Evolutionary conservation across 1,140 invertebrate species (phyloP).

Genomic region (Drosophila arizonae): DNA sequence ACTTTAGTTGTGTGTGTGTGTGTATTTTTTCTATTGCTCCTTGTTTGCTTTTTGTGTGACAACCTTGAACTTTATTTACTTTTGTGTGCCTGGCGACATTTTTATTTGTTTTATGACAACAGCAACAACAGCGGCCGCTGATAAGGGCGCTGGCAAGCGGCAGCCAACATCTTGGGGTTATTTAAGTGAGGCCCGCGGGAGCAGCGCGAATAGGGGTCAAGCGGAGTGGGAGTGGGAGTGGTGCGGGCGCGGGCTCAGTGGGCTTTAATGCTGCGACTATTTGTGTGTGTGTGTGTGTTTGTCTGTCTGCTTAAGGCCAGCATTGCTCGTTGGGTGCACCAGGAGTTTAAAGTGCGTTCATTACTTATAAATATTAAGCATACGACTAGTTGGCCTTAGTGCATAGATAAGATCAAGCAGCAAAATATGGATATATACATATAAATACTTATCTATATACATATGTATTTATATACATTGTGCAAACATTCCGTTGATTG

Average conservation of each 20-base stretch:
- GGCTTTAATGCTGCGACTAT: conserved; percentile 27
- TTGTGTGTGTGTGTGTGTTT: not conserved
- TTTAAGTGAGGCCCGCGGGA: conserved; percentile 48
- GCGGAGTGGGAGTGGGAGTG: not conserved
- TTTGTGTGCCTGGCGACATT: conserved; percentile 73
- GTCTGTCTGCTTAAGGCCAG: not conserved
- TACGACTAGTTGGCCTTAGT: conserved; percentile 16
- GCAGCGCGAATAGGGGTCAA: conserved; percentile 8
- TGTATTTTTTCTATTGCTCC: not conserved
- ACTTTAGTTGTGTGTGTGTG: conserved; percentile 20
- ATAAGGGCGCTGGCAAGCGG: conserved; percentile 48
- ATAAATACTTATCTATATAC: not conserved
- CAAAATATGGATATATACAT: not conserved
- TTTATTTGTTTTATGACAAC: conserved; percentile 79
- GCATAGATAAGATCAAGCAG: not conserved
- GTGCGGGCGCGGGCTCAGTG: not conserved
- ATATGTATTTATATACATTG: not conserved
- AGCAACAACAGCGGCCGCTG: conserved; percentile 33
- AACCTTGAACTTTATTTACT: conserved; percentile 80
- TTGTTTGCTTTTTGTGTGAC: conserved; percentile 30
- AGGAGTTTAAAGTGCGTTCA: conserved; percentile 27
- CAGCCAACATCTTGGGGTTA: conserved; percentile 48
- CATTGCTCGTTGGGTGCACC: not conserved
- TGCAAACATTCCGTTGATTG: conserved; percentile 1
- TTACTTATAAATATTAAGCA: conserved; percentile 22